These are phyloP conservation scores for Hirtodrosophila duncani DNA, from an alignment of 2,888 invertebrate genomes.

Conservation along the genomic window DNA sequence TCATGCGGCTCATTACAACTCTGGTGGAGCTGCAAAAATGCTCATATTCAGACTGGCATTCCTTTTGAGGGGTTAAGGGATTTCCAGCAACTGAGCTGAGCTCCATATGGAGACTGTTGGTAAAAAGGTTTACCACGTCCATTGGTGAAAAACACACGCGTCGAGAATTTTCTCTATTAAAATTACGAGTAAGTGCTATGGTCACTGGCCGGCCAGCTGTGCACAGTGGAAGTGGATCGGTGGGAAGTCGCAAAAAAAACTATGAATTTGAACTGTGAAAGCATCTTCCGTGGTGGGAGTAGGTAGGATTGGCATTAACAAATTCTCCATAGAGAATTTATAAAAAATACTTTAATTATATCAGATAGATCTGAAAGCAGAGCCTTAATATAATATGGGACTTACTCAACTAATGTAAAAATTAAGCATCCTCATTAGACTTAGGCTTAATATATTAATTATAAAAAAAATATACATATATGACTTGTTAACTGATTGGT, in stretches of 20 bases:
- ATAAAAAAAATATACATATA: too few species aligned
- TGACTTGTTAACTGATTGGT: too few species aligned
- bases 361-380: too few species aligned
- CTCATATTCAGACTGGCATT: slow-evolving; percentile 6
- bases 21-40: slow-evolving; percentile 41
- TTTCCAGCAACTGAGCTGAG: not conserved
- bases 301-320: too few species aligned
- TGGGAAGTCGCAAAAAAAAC: not conserved
- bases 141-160: slow-evolving; percentile 34
- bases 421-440: too few species aligned
- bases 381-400: too few species aligned
- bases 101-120: not conserved
- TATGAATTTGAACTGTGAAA: not conserved
- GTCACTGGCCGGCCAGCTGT: slow-evolving; percentile 26
- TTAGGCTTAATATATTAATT: too few species aligned
- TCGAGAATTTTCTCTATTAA: slow-evolving; percentile 66
- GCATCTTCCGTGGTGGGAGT: too few species aligned
- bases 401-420: too few species aligned
- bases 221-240: too few species aligned
- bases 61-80: not conserved
- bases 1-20: slow-evolving; percentile 69
- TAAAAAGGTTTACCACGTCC: not conserved
- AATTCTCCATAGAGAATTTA: too few species aligned
- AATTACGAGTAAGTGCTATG: slow-evolving; percentile 61
- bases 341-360: too few species aligned